Conservation (phyloP, 2,113 vertebrate genomes). For the Sylvia atricapilla region DNA sequence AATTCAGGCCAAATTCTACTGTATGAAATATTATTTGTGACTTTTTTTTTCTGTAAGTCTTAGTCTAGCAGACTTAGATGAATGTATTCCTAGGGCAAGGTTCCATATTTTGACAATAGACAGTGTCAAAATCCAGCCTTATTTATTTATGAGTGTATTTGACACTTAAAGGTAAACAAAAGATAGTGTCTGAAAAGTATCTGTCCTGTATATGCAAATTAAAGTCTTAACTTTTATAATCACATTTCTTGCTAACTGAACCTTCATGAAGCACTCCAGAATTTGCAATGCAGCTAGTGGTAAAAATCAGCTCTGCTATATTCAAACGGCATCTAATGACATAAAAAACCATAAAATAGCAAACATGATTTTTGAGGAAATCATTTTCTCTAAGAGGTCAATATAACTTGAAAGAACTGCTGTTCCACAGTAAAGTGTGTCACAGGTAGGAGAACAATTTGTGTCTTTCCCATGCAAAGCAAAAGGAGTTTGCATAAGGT, state of each 20-base stretch:
- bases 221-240: neutral
- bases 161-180: neutral
- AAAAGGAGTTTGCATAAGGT: neutral
- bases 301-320: neutral
- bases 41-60: neutral
- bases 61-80: neutral
- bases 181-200: neutral
- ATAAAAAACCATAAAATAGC: neutral
- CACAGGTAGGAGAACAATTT: neutral
- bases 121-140: neutral
- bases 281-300: neutral
- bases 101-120: neutral
- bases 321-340: neutral
- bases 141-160: neutral
- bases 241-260: neutral
- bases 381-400: neutral
- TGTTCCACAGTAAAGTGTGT: neutral
- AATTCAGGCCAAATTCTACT: neutral
- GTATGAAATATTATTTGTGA: neutral
- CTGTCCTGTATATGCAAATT: neutral
- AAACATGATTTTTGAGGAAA: conserved; percentile 2
- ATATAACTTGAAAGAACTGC: neutral
- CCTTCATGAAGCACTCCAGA: neutral
- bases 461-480: neutral
- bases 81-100: neutral